Base-by-base conservation (phyloP, 2,797 vertebrate species). In the Peromyscus nudipes region DNA sequence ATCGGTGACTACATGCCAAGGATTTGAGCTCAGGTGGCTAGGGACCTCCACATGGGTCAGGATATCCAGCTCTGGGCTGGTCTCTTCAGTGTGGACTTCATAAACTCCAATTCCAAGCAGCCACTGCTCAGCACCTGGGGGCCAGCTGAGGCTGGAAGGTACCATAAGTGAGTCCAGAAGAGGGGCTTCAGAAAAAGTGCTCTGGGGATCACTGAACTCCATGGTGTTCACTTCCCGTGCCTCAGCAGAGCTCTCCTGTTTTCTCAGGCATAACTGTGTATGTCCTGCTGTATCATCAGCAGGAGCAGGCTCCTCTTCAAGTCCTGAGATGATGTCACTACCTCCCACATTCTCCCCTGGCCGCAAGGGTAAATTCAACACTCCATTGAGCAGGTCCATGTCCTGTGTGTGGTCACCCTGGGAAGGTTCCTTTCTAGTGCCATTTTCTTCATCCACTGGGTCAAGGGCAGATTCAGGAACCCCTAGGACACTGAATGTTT, bases 401-500 rank as follows among this genome's bases (percentile, higher is more conserved):
- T 90, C 96, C 46, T 57, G 95, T 4, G 94, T 62, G 52, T 57
- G 62, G 27, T 52, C 55, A 2, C 89, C 69, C 6, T n/a, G 95
- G 37, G 96, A 98, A 21, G 94, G 4, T 76, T 97, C 95, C 57
- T 49, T 5, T 25, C 49, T 75, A 52, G 80, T 46, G 55, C 86
- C 67, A 4, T 71, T 93, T 16, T 97, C 98, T 76, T 97, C 96
- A 1, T 75, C 97, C 14, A 96, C 71, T 0, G 94, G 29, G 1
- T 83, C 73, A 55, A 97, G 95, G 0, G 76, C 16, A 7, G 96
- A 96, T 37, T 97, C 98, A 0, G 98, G 97, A 57, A 95, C 97
- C 77, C 98, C 98, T 1, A 98, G 84, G n/a, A 98, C 88, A 34
- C 98, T 98, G 82, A 99, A 99, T 23, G 99, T 98, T 95, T 99